Evolutionary conservation across 2,113 vertebrate genomes (phyloP).

Genomic region (Talpa occidentalis): DNA sequence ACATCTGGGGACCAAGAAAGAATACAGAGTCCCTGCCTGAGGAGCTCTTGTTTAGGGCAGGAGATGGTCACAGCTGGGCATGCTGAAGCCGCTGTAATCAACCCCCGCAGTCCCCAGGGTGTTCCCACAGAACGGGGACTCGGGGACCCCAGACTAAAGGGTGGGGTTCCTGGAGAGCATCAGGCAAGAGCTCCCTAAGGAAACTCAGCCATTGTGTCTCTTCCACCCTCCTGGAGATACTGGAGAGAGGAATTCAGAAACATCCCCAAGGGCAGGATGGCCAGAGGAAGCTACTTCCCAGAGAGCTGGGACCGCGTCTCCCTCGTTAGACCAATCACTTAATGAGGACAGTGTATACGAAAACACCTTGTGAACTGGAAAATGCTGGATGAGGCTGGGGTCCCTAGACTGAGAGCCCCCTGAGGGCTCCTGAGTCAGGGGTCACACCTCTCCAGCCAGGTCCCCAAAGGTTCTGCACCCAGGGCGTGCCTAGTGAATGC

Average conservation of each 20-base stretch:
- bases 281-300: too few species aligned
- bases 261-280: accelerated
- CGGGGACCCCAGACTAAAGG: background rate
- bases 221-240: background rate
- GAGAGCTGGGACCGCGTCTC: background rate
- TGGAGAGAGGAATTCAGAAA: too few species aligned
- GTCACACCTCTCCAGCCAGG: background rate
- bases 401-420: too few species aligned
- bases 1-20: background rate
- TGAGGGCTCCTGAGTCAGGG: background rate
- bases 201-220: background rate
- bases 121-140: background rate
- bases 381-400: accelerated
- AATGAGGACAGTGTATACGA: accelerated
- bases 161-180: background rate
- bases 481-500: background rate
- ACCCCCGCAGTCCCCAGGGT: background rate
- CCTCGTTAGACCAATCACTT: background rate
- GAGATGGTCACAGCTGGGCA: accelerated
- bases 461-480: background rate
- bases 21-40: background rate
- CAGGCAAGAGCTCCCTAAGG: background rate
- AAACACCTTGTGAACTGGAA: background rate
- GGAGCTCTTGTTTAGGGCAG: background rate
- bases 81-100: background rate